Percentiles rank a stretch among this genome's conserved stretches.
Evolutionary conservation across 2,888 invertebrate genomes (phyloP).

Genomic region (Blomia tropicalis): DNA sequence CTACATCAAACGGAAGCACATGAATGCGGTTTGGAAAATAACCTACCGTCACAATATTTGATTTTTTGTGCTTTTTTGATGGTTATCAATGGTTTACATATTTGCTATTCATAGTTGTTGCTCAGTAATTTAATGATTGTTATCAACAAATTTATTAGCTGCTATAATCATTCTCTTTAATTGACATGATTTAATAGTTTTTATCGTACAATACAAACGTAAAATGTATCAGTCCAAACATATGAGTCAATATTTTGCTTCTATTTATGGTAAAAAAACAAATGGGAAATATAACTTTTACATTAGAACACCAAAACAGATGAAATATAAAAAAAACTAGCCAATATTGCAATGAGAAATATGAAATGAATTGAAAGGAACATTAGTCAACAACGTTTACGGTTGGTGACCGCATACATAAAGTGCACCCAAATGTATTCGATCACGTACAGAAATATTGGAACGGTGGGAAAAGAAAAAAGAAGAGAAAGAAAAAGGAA

Average conservation of each 20-base stretch:
- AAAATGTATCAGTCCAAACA: neutral
- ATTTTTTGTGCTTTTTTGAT: too few species aligned
- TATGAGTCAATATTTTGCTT: neutral
- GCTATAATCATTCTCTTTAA: neutral
- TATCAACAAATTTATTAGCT: too few species aligned
- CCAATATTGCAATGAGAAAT: too few species aligned
- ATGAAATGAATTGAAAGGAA: too few species aligned
- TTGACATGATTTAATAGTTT: slow-evolving; percentile 5
- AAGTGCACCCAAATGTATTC: neutral
- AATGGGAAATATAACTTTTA: neutral
- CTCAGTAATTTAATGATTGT: too few species aligned
- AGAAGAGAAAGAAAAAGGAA: neutral
- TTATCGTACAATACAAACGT: neutral
- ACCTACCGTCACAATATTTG: too few species aligned
- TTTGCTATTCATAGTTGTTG: too few species aligned
- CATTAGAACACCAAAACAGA: neutral
- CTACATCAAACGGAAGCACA: too few species aligned
- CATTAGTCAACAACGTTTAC: too few species aligned
- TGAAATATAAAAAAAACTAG: neutral
- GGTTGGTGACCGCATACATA: too few species aligned
- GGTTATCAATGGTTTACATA: too few species aligned
- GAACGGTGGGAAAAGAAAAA: neutral
- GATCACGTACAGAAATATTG: slow-evolving; percentile 7
- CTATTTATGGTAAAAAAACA: neutral
- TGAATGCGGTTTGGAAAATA: too few species aligned